These are phyloP conservation scores for Sturnira hondurensis DNA, from an alignment of 2,113 vertebrate genomes.

Conservation along the genomic window DNA sequence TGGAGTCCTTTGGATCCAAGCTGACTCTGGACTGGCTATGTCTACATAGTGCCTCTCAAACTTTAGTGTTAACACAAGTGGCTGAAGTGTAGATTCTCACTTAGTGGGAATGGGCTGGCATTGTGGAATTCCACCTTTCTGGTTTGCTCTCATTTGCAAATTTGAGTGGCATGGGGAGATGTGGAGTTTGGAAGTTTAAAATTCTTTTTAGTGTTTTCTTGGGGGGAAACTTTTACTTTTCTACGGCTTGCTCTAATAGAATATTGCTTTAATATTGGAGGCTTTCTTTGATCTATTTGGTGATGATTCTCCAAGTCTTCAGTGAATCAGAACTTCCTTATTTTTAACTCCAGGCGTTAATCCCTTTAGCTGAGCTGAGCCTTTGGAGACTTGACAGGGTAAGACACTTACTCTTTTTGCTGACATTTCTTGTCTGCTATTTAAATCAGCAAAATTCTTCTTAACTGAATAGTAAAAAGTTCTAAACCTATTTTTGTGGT, in stretches of 20 bases:
- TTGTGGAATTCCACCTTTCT: background rate
- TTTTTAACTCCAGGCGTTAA: background rate
- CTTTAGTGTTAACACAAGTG: background rate
- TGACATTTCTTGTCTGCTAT: background rate
- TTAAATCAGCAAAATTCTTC: constrained; percentile 12
- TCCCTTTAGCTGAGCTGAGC: background rate
- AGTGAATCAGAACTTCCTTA: background rate
- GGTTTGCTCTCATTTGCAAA: background rate
- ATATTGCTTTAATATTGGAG: background rate
- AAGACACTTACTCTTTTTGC: background rate
- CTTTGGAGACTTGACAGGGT: background rate
- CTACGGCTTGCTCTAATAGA: background rate
- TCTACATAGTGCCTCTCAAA: background rate
- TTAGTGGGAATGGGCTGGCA: background rate
- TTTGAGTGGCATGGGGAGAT: background rate
- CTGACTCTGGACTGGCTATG: background rate
- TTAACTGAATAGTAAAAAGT: background rate
- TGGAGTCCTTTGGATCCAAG: background rate
- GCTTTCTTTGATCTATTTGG: background rate
- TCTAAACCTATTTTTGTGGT: background rate
- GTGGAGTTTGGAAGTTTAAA: background rate
- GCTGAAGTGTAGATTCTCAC: background rate
- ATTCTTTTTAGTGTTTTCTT: background rate
- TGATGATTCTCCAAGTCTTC: background rate
- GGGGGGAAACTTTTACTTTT: background rate